These are phyloP conservation scores for Oplegnathus fasciatus DNA, from an alignment of 2,113 vertebrate genomes.

Conservation along the genomic window DNA sequence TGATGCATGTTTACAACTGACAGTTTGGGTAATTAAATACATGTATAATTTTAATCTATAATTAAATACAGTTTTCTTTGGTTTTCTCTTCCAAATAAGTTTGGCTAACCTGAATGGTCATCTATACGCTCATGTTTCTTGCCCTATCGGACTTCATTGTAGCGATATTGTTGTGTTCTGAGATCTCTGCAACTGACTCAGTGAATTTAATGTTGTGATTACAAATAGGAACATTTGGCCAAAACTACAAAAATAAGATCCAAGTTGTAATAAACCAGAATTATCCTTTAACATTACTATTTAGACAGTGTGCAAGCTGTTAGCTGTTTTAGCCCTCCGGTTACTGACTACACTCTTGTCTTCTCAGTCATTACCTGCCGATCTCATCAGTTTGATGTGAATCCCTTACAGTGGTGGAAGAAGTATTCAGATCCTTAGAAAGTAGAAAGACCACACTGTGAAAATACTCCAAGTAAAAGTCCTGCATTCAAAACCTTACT, in stretches of 20 bases:
- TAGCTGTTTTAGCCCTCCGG: neutral
- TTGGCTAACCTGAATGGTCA: neutral
- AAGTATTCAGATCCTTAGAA: no score
- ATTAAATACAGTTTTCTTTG: neutral
- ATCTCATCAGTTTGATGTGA: slow-evolving; percentile 1
- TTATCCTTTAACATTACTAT: neutral
- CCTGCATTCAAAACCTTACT: no score
- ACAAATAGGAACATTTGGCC: neutral
- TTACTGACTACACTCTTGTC: neutral
- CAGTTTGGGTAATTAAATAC: neutral
- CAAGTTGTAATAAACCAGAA: neutral
- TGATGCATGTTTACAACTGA: no score
- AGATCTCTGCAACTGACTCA: neutral
- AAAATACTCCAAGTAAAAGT: no score
- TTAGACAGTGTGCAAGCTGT: neutral
- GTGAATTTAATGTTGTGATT: neutral
- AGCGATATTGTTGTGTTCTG: no score
- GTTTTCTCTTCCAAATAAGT: neutral
- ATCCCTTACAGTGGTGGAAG: no score
- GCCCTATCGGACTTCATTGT: no score
- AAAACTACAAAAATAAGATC: slow-evolving; percentile 4
- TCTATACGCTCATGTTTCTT: neutral
- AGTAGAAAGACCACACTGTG: no score
- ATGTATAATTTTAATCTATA: no score
- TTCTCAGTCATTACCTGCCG: neutral